Conservation (phyloP, 2,113 vertebrate genomes). For the Benitochromis conjunctus region DNA sequence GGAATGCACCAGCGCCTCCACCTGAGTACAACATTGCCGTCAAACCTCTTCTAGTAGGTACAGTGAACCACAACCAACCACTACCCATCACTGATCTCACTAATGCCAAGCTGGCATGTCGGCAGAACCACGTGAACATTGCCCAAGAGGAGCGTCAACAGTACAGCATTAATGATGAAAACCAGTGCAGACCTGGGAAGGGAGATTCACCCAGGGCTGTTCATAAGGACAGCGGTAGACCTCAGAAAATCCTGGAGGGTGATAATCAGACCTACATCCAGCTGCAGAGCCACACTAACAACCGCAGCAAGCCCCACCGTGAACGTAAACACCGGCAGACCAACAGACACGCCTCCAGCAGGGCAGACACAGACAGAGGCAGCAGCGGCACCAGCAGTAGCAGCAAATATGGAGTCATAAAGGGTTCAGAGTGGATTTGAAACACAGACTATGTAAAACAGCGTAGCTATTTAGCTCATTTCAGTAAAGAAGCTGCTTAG, state of each 20-base stretch:
- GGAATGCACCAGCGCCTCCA: slow-evolving; percentile 83
- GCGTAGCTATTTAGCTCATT: background rate
- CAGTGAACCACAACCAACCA: slow-evolving; percentile 57
- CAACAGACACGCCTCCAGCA: slow-evolving; percentile 72
- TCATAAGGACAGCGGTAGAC: slow-evolving; percentile 75
- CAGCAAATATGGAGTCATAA: slow-evolving; percentile 69
- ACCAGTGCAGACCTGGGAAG: slow-evolving; percentile 59
- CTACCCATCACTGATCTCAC: slow-evolving; percentile 82
- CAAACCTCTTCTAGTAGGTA: slow-evolving; percentile 65
- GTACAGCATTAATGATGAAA: slow-evolving; percentile 79
- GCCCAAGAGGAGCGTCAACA: slow-evolving; percentile 81
- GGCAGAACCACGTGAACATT: slow-evolving; percentile 88
- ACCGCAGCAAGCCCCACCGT: slow-evolving; percentile 61
- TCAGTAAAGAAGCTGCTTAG: background rate
- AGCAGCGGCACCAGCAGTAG: slow-evolving; percentile 75
- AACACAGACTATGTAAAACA: background rate
- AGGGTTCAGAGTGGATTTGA: slow-evolving; percentile 72
- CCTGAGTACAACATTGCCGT: slow-evolving; percentile 86
- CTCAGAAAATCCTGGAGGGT: slow-evolving; percentile 80
- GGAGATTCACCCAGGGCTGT: slow-evolving; percentile 65
- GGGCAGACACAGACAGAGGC: slow-evolving; percentile 20
- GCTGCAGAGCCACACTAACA: slow-evolving; percentile 31
- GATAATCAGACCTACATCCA: slow-evolving; percentile 76
- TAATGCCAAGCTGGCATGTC: slow-evolving; percentile 82
- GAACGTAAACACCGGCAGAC: slow-evolving; percentile 75